These are phyloP conservation scores for Eilema sororculum DNA, from an alignment of 2,888 invertebrate genomes.

Conservation along the genomic window DNA sequence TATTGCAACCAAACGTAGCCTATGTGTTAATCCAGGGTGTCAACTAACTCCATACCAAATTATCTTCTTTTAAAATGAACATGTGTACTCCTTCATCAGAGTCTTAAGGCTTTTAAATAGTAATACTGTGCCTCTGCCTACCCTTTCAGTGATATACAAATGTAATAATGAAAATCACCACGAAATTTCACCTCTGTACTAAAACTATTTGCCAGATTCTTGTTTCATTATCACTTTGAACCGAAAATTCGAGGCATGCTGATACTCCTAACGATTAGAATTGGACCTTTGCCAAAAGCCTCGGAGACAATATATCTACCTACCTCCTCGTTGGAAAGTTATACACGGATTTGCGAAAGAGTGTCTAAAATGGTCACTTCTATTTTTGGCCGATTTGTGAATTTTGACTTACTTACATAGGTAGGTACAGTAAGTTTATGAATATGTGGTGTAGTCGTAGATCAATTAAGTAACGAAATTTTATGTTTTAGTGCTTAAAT, in stretches of 20 bases:
- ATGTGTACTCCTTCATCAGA: too few species aligned
- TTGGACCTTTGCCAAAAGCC: slow-evolving; percentile 40
- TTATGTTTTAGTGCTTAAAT: too few species aligned
- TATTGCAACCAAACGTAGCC: too few species aligned
- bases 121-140: too few species aligned
- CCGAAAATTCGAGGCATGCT: slow-evolving; percentile 15
- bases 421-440: background rate
- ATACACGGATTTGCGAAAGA: background rate
- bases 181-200: background rate
- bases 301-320: slow-evolving; percentile 12
- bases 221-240: slow-evolving; percentile 15
- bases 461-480: too few species aligned
- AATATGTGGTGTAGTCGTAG: too few species aligned
- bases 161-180: background rate
- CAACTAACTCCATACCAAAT: too few species aligned
- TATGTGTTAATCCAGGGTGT: too few species aligned
- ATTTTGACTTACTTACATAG: background rate
- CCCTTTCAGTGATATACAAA: too few species aligned
- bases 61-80: too few species aligned
- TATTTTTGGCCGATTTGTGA: background rate
- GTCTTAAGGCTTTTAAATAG: too few species aligned
- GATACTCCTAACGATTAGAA: slow-evolving; percentile 31
- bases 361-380: background rate
- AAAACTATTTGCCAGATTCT: slow-evolving; percentile 8
- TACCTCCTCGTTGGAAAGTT: background rate